Evolutionary conservation across 2,113 vertebrate species (phyloP).

Genomic region (Corythornis madagascariensis): DNA sequence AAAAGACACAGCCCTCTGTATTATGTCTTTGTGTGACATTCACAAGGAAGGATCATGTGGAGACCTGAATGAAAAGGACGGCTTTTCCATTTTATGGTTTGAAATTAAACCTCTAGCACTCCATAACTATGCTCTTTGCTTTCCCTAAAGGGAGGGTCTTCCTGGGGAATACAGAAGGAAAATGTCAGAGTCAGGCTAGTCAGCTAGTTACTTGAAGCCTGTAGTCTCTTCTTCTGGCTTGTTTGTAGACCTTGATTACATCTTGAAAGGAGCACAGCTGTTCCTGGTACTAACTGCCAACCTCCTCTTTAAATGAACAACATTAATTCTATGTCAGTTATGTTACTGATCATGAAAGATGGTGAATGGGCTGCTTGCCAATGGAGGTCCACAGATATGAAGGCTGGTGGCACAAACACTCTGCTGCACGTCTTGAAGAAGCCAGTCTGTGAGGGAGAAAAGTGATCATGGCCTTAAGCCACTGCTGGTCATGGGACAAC

Average conservation of each 20-base stretch:
- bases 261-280: slow-evolving; percentile 40
- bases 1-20: not conserved
- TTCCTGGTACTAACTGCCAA: slow-evolving; percentile 43
- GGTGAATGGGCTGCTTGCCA: slow-evolving; percentile 44
- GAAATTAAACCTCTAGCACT: not conserved
- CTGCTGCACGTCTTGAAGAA: not conserved
- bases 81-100: not conserved
- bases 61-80: not conserved
- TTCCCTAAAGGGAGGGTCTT: not conserved
- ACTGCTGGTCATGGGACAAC: not conserved
- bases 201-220: not conserved
- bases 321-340: slow-evolving; percentile 6
- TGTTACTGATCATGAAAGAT: slow-evolving; percentile 16
- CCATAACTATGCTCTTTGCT: not conserved
- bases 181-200: slow-evolving; percentile 10
- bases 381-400: not conserved
- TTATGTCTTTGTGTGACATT: not conserved
- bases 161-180: slow-evolving; percentile 4
- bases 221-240: slow-evolving; percentile 29
- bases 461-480: not conserved
- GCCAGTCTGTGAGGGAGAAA: not conserved
- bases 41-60: not conserved
- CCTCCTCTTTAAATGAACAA: slow-evolving; percentile 45
- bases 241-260: slow-evolving; percentile 51
- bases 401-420: slow-evolving; percentile 1